Conservation (phyloP, 1,140 invertebrate genomes). For the Drosophila tropicalis region DNA sequence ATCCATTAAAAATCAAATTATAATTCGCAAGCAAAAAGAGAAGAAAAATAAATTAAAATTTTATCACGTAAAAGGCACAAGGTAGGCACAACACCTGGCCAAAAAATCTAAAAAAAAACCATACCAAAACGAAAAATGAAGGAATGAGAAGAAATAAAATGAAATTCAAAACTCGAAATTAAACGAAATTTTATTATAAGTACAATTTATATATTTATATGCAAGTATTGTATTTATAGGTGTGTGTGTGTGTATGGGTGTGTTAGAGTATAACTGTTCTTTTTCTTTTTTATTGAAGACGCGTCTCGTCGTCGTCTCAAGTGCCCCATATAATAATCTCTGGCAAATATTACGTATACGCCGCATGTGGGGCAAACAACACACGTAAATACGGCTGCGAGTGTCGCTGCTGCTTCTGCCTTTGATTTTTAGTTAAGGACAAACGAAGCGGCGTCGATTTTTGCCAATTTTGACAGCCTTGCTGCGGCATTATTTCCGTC, state of each 20-base stretch:
- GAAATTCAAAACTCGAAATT: constrained; percentile 74
- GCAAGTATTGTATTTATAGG: neutral
- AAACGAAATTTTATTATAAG: constrained; percentile 78
- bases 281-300: constrained; percentile 55
- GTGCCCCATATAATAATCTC: constrained; percentile 69
- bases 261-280: neutral
- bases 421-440: constrained; percentile 79
- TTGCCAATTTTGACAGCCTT: constrained; percentile 77
- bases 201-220: constrained; percentile 40
- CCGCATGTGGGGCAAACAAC: constrained; percentile 52
- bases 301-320: constrained; percentile 55
- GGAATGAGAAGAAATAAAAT: constrained; percentile 49
- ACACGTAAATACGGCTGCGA: constrained; percentile 50
- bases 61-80: constrained; percentile 49
- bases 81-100: constrained; percentile 49
- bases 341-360: constrained; percentile 73
- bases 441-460: constrained; percentile 60
- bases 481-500: constrained; percentile 71
- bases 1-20: constrained; percentile 20
- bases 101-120: neutral
- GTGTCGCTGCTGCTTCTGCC: constrained; percentile 35
- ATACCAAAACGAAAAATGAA: constrained; percentile 34
- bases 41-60: constrained; percentile 64
- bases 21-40: constrained; percentile 2
- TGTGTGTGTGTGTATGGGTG: neutral